Percentiles rank a stretch among this genome's conserved stretches.
Conservation (phyloP, 2,113 vertebrate genomes). For the Cyrtonyx montezumae region DNA sequence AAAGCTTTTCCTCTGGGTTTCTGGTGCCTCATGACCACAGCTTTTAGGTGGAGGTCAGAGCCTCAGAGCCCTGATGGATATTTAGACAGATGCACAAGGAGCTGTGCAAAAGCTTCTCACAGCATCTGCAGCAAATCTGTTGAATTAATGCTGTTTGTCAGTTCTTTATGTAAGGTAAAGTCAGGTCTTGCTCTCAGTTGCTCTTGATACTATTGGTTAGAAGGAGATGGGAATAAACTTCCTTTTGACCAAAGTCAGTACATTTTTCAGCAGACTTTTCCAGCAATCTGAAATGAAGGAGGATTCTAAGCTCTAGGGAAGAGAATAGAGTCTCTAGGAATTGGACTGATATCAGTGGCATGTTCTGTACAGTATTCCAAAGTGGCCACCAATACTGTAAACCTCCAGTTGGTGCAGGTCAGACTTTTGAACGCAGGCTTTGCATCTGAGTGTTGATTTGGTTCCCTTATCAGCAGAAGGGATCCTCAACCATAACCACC, state of each 20-base stretch:
- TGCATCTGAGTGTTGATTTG: not conserved
- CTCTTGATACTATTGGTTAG: not conserved
- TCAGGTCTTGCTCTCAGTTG: not conserved
- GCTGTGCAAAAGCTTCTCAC: not conserved
- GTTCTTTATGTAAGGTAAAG: not conserved
- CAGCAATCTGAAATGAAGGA: not conserved
- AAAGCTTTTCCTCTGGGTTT: not conserved
- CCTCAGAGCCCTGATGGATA: not conserved
- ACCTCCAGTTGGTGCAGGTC: not conserved
- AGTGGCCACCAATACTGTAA: not conserved
- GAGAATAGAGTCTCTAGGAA: not conserved
- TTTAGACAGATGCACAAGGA: not conserved
- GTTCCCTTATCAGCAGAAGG: not conserved
- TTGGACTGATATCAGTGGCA: not conserved
- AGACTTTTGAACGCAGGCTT: slow-evolving; percentile 20
- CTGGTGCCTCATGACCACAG: not conserved
- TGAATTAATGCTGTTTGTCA: not conserved
- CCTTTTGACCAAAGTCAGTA: not conserved
- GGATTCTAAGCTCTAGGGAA: not conserved
- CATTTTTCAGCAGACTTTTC: not conserved
- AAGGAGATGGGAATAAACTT: not conserved
- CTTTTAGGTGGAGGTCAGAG: not conserved
- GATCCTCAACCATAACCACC: not conserved
- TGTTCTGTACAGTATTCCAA: not conserved
- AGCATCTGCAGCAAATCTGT: not conserved